Base-by-base conservation (phyloP, 2,888 invertebrate genomes). In the Taenaris catops region DNA sequence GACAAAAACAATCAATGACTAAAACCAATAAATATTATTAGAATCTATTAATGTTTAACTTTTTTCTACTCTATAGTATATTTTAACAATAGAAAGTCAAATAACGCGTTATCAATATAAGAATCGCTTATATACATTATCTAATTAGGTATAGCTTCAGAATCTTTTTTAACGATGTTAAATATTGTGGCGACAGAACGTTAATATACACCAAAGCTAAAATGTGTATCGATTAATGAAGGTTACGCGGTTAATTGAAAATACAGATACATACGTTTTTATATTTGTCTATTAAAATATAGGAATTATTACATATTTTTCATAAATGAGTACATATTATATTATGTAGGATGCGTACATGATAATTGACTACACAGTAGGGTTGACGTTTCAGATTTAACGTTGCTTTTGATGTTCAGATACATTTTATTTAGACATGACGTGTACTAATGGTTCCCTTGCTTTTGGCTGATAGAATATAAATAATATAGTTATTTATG, bases 321-420 rank as follows among this genome's bases (percentile, higher is more conserved):
- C 60, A 51, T 60, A 59, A 55, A 58, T 48, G 47, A 53, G 56
- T 46, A 39, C 40, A 39, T 57, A 52, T 42, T 42, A 34, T 41
- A 47, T 37, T 10, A 40, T 17, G 27, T 64, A 70, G n/a, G 19
- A 6, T 19, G n/a, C 8, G 56, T 55, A 63, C 63, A 60, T 60
- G 58, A 51, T 14, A 14, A 14, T 4, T 61, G 53, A 57, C 51
- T 14, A 57, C 52, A 46, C 44, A 44, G 56, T 61, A 66, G 61
- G 40, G 49, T 56, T 56, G 53, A 47, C 51, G 51, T 50, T 58
- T 54, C 51, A 44, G 45, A 52, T 42, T 39, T 39, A 51, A 51
- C 55, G 65, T n/a, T 62, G 74, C 75, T 72, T 74, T 76, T 52
- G 63, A 66, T 71, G 73, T 71, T 63, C n/a, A 17, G 48, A 64